These are phyloP conservation scores for Scolanthus callimorphus DNA, from an alignment of 92 coral and sea anemone species.

Conservation along the genomic window DNA sequence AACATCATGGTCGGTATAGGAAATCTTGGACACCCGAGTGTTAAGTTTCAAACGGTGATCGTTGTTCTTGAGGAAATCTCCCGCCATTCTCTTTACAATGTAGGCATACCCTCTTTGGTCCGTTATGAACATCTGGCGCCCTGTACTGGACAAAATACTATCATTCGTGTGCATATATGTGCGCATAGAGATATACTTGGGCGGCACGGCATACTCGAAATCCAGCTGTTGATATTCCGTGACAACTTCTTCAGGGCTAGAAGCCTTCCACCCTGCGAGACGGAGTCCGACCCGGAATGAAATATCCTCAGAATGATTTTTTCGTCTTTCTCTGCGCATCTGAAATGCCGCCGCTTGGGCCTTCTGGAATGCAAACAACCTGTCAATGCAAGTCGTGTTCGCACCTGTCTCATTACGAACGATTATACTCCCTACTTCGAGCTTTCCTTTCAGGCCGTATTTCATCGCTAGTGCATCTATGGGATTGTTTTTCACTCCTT, in stretches of 20 bases:
- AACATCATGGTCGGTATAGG: slow-evolving; percentile 45
- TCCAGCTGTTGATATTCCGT: slow-evolving; percentile 66
- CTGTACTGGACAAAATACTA: slow-evolving; percentile 35
- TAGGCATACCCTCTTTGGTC: slow-evolving; percentile 62
- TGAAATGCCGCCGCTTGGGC: slow-evolving; percentile 20
- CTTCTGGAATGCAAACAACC: slow-evolving; percentile 11
- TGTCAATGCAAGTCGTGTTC: slow-evolving; percentile 44
- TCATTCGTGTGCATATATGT: slow-evolving; percentile 46
- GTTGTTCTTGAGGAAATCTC: slow-evolving; percentile 41
- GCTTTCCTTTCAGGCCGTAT: slow-evolving; percentile 59
- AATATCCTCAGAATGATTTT: slow-evolving; percentile 48
- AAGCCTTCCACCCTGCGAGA: slow-evolving; percentile 68
- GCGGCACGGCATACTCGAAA: slow-evolving; percentile 79
- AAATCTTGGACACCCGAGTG: slow-evolving; percentile 43
- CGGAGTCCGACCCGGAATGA: slow-evolving; percentile 60
- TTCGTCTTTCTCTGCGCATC: slow-evolving; percentile 38
- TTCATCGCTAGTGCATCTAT: slow-evolving; percentile 50
- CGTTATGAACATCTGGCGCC: slow-evolving; percentile 66
- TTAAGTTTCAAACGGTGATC: slow-evolving; percentile 62
- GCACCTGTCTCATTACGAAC: slow-evolving; percentile 63
- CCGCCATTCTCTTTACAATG: slow-evolving; percentile 63
- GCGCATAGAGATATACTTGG: slow-evolving; percentile 52
- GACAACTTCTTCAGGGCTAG: slow-evolving; percentile 40
- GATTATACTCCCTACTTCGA: slow-evolving; percentile 33
- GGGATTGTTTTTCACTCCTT: slow-evolving; percentile 67